Evolutionary conservation across 2,113 vertebrate species (phyloP).

Genomic region (Tragelaphus imberbis): DNA sequence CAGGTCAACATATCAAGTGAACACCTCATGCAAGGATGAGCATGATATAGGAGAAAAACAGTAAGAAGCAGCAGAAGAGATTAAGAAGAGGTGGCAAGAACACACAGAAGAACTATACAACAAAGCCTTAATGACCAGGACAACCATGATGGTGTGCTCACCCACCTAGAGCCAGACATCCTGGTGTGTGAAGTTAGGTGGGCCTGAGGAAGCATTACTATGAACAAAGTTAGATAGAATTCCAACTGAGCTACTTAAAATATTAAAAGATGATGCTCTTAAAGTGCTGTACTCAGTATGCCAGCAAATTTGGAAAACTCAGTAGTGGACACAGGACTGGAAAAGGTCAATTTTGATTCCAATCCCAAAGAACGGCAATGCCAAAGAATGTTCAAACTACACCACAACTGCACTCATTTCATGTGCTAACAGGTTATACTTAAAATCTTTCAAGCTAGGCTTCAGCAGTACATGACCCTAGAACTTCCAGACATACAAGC

Average conservation of each 20-base stretch:
- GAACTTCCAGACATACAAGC: not conserved
- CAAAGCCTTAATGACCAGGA: not conserved
- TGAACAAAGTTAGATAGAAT: fast-evolving
- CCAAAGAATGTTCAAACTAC: not conserved
- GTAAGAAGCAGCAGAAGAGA: not conserved
- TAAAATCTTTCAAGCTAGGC: not conserved
- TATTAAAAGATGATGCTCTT: not conserved
- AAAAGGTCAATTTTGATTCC: not conserved
- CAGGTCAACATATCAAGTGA: not conserved
- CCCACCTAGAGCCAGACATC: not conserved
- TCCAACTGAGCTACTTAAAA: not conserved
- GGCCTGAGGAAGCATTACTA: not conserved
- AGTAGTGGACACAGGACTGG: not conserved
- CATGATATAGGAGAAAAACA: not conserved
- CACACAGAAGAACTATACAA: not conserved
- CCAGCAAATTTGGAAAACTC: not conserved
- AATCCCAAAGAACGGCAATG: not conserved
- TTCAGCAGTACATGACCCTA: not conserved
- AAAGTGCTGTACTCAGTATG: not conserved
- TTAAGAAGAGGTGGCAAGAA: not conserved
- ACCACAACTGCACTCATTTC: not conserved
- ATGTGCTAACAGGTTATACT: not conserved
- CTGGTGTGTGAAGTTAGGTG: not conserved
- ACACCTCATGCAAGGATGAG: not conserved
- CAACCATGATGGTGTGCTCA: not conserved